These are phyloP conservation scores for Acanthornis magna DNA, from an alignment of 2,797 vertebrate genomes.

Conservation along the genomic window DNA sequence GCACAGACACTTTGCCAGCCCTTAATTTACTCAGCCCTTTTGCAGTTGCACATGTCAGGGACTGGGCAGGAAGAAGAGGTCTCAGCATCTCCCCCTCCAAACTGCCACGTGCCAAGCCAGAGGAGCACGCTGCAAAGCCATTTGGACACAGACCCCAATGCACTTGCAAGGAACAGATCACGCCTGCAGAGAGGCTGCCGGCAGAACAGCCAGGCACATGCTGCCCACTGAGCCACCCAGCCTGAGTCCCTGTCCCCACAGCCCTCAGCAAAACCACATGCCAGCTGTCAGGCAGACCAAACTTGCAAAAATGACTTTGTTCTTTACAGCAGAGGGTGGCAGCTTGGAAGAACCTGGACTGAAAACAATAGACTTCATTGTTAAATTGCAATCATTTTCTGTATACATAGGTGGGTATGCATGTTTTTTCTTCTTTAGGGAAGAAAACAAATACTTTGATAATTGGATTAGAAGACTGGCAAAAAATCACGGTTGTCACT, in stretches of 20 bases:
- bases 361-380: neutral
- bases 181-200: neutral
- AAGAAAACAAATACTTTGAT: neutral
- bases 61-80: neutral
- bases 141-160: neutral
- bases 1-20: neutral
- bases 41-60: neutral
- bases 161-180: neutral
- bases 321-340: neutral
- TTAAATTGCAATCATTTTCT: neutral
- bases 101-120: rapidly evolving
- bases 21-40: neutral
- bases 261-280: neutral
- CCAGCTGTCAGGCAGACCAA: neutral
- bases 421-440: neutral
- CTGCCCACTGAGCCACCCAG: neutral
- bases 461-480: neutral
- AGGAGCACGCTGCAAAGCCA: rapidly evolving
- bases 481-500: neutral
- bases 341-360: neutral
- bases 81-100: neutral
- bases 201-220: rapidly evolving
- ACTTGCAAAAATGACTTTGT: neutral
- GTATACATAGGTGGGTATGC: rapidly evolving
- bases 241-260: rapidly evolving